phyloP scores from a whole-genome alignment of 2,113 vertebrate species.

The Mobula birostris region DNA sequence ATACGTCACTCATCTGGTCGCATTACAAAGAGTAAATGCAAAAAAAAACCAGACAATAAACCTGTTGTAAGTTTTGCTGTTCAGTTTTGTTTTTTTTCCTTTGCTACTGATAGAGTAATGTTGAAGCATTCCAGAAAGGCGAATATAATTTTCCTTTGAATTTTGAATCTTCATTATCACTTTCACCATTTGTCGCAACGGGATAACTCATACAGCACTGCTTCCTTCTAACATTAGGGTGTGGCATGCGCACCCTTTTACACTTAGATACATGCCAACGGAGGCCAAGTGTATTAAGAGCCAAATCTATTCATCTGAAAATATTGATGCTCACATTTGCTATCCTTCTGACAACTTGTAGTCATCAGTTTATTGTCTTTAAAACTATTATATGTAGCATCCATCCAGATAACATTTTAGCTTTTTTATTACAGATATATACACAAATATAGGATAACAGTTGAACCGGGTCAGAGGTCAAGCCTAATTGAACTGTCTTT shows the following conservation, averaged over 20 bases:
- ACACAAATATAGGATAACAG: constrained; percentile 43
- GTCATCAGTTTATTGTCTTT: neutral
- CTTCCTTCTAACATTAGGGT: constrained; percentile 33
- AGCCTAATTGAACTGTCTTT: constrained; percentile 85
- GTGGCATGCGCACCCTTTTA: constrained; percentile 29
- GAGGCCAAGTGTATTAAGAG: neutral
- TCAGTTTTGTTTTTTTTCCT: neutral
- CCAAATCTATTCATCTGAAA: constrained; percentile 4
- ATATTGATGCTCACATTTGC: neutral
- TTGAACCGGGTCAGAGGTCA: constrained; percentile 62
- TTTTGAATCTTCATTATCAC: constrained; percentile 17
- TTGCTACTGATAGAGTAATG: neutral
- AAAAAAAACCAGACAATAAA: neutral
- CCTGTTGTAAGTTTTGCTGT: neutral
- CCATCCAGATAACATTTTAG: neutral
- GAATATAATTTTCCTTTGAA: neutral
- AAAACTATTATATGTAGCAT: neutral
- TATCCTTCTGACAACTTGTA: neutral
- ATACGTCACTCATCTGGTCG: neutral
- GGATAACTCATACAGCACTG: neutral
- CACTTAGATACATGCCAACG: neutral
- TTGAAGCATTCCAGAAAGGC: neutral
- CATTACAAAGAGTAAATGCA: constrained; percentile 1
- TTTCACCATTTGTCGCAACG: neutral
- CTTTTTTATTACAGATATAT: neutral